phyloP scores from a whole-genome alignment of 1,140 invertebrate species.

The Tetraneura akinire region DNA sequence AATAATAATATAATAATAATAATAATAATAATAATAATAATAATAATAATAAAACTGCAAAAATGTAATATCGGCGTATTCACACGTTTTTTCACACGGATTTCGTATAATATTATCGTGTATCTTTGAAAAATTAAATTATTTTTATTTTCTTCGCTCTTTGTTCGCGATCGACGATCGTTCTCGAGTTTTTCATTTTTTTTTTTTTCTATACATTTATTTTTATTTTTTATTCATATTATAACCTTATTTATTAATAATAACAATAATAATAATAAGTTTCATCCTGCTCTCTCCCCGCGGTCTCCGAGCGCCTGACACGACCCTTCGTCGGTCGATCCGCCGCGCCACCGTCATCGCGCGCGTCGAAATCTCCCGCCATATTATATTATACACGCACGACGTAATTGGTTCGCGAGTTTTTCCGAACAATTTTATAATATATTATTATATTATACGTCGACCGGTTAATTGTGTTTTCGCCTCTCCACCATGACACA shows the following conservation, averaged over 20 bases:
- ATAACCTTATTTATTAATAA: conserved; percentile 38
- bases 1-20: too few relatives aligned
- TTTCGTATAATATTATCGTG: too few relatives aligned
- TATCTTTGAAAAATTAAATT: background rate
- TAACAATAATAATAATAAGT: conserved; percentile 46
- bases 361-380: background rate
- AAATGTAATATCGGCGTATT: too few relatives aligned
- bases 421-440: background rate
- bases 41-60: too few relatives aligned
- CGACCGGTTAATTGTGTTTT: conserved; percentile 48
- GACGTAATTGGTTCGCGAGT: conserved; percentile 33
- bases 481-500: conserved; percentile 46
- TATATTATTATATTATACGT: too few relatives aligned
- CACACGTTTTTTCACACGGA: conserved; percentile 20
- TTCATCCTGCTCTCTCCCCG: background rate
- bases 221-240: too few relatives aligned
- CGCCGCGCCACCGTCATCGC: too few relatives aligned
- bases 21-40: too few relatives aligned
- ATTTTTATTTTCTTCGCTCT: conserved; percentile 28
- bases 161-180: too few relatives aligned
- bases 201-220: background rate
- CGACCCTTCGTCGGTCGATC: too few relatives aligned
- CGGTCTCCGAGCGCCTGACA: too few relatives aligned
- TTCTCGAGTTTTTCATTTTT: conserved; percentile 1
- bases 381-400: background rate